A percentile compares a stretch with the other conserved stretches of the same genome.
Evolutionary conservation across 2,113 vertebrate species (phyloP).

Genomic region (Mesembrinibis cayennensis): DNA sequence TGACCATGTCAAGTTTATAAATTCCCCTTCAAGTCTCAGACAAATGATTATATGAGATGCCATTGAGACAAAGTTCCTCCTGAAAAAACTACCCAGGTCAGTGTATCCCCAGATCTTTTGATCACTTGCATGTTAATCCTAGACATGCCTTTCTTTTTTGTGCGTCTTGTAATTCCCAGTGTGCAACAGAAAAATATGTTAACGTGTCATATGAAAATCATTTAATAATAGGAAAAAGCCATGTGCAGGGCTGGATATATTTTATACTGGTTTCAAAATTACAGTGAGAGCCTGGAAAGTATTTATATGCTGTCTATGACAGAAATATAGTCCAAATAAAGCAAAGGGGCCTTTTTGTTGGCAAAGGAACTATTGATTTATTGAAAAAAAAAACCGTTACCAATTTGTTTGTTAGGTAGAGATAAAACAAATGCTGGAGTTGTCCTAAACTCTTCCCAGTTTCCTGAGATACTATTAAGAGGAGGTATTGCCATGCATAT

Average conservation of each 20-base stretch:
- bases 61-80: background rate
- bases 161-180: background rate
- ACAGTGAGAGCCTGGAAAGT: background rate
- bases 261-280: conserved; percentile 22
- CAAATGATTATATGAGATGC: background rate
- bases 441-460: background rate
- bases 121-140: background rate
- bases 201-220: background rate
- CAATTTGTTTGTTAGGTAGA: background rate
- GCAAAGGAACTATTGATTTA: background rate
- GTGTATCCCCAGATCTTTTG: background rate
- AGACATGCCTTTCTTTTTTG: background rate
- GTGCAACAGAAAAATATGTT: background rate
- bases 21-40: background rate
- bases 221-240: background rate
- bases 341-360: background rate
- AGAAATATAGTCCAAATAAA: background rate
- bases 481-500: background rate
- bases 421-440: background rate
- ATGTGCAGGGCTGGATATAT: background rate
- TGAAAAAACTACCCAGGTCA: background rate
- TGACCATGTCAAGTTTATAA: background rate
- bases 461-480: background rate
- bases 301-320: background rate
- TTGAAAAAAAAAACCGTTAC: background rate